These are phyloP conservation scores for Aporrectodea caliginosa DNA, from an alignment of 1,140 invertebrate species.

Conservation along the genomic window DNA sequence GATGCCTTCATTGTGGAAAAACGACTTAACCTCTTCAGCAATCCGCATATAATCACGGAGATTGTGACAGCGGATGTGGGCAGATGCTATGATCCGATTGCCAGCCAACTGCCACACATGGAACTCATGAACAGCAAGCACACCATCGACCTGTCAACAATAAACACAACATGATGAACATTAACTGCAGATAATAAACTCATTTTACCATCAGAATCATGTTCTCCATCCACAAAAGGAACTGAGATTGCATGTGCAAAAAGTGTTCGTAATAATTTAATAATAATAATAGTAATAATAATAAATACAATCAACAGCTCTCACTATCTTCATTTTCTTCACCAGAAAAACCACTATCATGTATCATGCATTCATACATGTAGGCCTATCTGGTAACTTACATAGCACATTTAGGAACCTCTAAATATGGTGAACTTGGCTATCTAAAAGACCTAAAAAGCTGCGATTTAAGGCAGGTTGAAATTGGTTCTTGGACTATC, in stretches of 20 bases:
- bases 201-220: not conserved
- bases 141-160: constrained; percentile 57
- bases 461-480: too few relatives aligned
- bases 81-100: constrained; percentile 61
- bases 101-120: constrained; percentile 63
- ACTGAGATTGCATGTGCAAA: not conserved
- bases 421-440: too few relatives aligned
- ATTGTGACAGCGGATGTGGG: constrained; percentile 60
- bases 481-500: too few relatives aligned
- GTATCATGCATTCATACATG: too few relatives aligned
- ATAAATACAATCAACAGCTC: too few relatives aligned
- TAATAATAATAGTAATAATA: not conserved
- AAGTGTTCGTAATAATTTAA: not conserved
- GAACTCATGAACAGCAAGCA: constrained; percentile 62
- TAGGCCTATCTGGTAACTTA: too few relatives aligned
- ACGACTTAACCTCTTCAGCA: constrained; percentile 55
- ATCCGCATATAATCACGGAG: constrained; percentile 59
- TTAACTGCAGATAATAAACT: not conserved
- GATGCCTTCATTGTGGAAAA: constrained; percentile 62
- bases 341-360: too few relatives aligned
- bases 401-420: too few relatives aligned
- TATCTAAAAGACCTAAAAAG: too few relatives aligned
- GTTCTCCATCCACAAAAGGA: not conserved
- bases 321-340: too few relatives aligned
- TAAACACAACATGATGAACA: not conserved